Conservation (phyloP, 2,113 vertebrate genomes). For the Oriolus oriolus region DNA sequence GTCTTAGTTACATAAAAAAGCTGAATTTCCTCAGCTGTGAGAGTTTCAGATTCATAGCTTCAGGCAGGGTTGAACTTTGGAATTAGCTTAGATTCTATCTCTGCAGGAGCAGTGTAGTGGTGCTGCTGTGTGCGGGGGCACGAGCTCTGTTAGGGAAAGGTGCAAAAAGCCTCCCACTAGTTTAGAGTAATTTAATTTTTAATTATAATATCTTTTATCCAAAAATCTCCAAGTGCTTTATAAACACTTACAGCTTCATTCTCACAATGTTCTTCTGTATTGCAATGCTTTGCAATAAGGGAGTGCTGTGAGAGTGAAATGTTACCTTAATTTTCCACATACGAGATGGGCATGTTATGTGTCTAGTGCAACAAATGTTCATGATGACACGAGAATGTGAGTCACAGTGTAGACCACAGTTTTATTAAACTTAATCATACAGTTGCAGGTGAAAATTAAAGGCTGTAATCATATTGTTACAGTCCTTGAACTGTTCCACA, state of each 20-base stretch:
- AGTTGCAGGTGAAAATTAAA: background rate
- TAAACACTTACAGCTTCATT: background rate
- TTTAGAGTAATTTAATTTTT: background rate
- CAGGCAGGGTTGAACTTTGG: background rate
- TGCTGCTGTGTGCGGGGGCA: background rate
- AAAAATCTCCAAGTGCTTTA: background rate
- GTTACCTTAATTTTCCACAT: background rate
- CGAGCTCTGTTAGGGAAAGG: background rate
- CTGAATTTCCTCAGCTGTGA: background rate
- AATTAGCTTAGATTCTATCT: background rate
- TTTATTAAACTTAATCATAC: background rate
- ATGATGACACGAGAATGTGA: background rate
- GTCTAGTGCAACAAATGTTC: background rate
- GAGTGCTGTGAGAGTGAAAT: background rate
- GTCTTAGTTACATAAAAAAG: background rate
- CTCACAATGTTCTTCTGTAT: background rate
- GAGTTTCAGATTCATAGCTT: background rate
- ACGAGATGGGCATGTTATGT: background rate
- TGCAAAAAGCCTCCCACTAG: background rate
- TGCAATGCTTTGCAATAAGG: background rate
- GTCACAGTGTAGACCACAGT: background rate
- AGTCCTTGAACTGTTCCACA: background rate
- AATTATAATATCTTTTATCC: background rate
- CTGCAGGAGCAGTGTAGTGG: rapidly evolving
- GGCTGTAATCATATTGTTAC: background rate